Evolutionary conservation across 1,140 invertebrate species (phyloP), one percentile per base, ranked within the genome.

Genomic region (Formica exsecta): DNA sequence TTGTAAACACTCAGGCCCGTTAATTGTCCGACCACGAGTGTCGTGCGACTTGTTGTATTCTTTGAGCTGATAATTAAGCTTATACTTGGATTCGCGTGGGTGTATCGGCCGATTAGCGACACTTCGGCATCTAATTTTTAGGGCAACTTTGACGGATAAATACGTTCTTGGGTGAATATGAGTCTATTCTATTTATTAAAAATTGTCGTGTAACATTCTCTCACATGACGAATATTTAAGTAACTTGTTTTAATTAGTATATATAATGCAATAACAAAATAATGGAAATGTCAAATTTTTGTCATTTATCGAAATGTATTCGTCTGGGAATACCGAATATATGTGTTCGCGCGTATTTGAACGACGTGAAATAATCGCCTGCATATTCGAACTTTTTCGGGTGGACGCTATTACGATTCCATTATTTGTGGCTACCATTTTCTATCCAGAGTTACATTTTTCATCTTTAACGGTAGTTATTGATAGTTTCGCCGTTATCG

Each of bases 1-100:
- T 92, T 92, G 92, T 92, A 94, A 94, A 94, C 93, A 93, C 91
- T 93, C 88, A 51, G 83, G 90, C 86, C 77, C 88, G 91, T 91
- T 93, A 93, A 94, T 93, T 92, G 87, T 92, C 88, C 84, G 81
- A 64, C 51, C 16, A 71, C 85, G 89, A 89, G 80, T 87, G 89
- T 89, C 88, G 88, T 88, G 87, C 77, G 84, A 85, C 62, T 87
- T 90, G 81, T 81, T 73, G 70, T 54, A 44, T 48, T 76, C 74
- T 70, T 64, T 84, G 79, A 61, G 85, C 81, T 90, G 90, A 93
- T 93, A 93, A 93, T 93, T 93, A 94, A 92, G 65, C 87, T 41
- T 73, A 61, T 11, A n/a, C 36, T 16, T 29, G 22, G 22, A 44
- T 36, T 81, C 76, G 51, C 54, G 38, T 25, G 65, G 25, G 13